phyloP scores from a whole-genome alignment of 2,888 invertebrate genomes.

The Polietes domitor region DNA sequence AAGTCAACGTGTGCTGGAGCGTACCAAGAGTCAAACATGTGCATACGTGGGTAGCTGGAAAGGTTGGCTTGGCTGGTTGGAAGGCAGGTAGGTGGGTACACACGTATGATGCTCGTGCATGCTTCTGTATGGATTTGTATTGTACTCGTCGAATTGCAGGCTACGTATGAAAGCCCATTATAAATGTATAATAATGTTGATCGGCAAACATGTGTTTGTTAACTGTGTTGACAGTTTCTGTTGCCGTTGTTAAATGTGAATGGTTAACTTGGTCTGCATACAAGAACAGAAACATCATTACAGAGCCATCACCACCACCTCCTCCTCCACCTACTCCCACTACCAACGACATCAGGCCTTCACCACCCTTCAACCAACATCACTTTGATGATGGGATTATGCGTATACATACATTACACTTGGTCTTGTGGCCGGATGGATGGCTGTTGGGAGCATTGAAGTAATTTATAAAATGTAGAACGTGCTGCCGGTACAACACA shows the following conservation, averaged over 20 bases:
- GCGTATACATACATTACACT: background rate
- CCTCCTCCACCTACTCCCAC: background rate
- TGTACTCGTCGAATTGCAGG: too few relatives aligned
- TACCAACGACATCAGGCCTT: background rate
- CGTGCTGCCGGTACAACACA: background rate
- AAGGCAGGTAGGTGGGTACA: background rate
- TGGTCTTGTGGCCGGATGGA: background rate
- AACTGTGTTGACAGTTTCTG: conserved; percentile 55
- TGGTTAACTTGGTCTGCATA: conserved; percentile 47
- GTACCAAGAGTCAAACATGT: background rate
- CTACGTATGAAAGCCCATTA: conserved; percentile 9
- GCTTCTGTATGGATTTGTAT: background rate
- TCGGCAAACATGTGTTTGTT: conserved; percentile 38
- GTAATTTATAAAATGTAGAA: background rate
- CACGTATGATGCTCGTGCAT: background rate
- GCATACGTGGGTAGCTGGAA: too few relatives aligned
- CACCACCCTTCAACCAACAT: background rate
- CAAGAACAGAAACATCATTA: background rate
- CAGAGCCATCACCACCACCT: background rate
- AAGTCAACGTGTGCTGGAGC: conserved; percentile 46
- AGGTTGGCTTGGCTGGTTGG: too few relatives aligned
- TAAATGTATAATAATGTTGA: conserved; percentile 25
- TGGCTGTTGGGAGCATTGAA: background rate
- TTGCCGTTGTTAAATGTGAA: conserved; percentile 36
- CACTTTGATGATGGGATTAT: background rate